Base-by-base conservation (phyloP, 2,797 vertebrate genomes). In the Rhadinocentrus ornatus region DNA sequence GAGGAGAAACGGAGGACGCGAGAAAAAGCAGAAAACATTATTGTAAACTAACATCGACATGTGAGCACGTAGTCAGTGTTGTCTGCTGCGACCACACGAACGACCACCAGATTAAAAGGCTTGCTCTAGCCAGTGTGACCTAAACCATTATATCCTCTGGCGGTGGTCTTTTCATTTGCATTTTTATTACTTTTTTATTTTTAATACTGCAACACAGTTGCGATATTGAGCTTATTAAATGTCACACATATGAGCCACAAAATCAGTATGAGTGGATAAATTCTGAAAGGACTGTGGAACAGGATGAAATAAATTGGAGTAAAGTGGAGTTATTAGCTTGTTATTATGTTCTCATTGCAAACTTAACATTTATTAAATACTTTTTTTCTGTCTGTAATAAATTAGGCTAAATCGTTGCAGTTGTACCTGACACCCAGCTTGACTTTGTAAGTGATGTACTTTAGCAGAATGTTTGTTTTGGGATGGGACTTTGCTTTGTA, bases 1-100 rank as follows among this genome's bases (percentile, higher is more conserved):
- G 57, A 24, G 62, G 62, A 53, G 27, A 37, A 31, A 4, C 20
- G 8, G 35, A 34, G 0, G 74, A 85, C 72, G 54, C 44, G 29
- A 27, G 1, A 32, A 37, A 46, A 46, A 20, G 24, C 39, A n/a
- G 9, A 1, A 73, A 54, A 60, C 0, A 0, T 18, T 9, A 3
- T 22, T 35, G 16, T 55, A 32, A 12, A 0, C 27, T 37, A 20
- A 37, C 0, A 8, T 12, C 64, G 60, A 61, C 53, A 77, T 55
- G 13, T 6, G 46, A 12, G 34, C 12, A 24, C 24, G 24, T 3
- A 10, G 34, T 6, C 5, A 9, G 12, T 1, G 27, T 31, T 48
- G 44, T 12, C 11, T 55, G 11, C 41, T 57, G 62, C 53, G 3
- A 32, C 27, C 48, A n/a, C 35, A 27, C 18, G 62, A 59, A 26